Evolutionary conservation across 2,113 vertebrate genomes (phyloP).

Genomic region (Oreotragus oreotragus): DNA sequence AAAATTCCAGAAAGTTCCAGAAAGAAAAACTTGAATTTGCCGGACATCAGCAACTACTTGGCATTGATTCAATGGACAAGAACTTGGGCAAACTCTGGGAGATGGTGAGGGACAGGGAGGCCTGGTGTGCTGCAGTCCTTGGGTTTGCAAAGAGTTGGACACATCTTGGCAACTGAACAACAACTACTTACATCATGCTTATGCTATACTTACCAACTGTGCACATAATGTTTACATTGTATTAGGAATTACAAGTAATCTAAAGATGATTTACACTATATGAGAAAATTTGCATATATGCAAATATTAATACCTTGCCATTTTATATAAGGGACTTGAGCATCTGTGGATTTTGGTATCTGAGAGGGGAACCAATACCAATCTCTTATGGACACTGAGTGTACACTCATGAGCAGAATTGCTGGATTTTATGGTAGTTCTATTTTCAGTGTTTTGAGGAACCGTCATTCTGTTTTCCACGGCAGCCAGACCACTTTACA

Average conservation of each 20-base stretch:
- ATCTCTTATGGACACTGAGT: background rate
- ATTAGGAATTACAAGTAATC: background rate
- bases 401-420: background rate
- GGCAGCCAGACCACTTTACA: background rate
- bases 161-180: background rate
- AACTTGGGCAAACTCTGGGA: background rate
- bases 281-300: background rate
- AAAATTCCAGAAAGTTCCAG: background rate
- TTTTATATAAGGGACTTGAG: background rate
- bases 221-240: background rate
- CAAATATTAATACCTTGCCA: background rate
- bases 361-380: background rate
- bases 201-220: background rate
- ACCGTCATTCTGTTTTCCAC: background rate
- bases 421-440: background rate
- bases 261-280: background rate
- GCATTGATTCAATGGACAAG: background rate
- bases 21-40: background rate
- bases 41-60: background rate
- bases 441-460: background rate
- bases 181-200: background rate
- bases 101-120: background rate
- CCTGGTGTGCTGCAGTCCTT: background rate
- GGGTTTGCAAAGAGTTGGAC: background rate
- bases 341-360: background rate